Conservation (phyloP, 2,888 invertebrate species). For the Ophion slaviceki region DNA sequence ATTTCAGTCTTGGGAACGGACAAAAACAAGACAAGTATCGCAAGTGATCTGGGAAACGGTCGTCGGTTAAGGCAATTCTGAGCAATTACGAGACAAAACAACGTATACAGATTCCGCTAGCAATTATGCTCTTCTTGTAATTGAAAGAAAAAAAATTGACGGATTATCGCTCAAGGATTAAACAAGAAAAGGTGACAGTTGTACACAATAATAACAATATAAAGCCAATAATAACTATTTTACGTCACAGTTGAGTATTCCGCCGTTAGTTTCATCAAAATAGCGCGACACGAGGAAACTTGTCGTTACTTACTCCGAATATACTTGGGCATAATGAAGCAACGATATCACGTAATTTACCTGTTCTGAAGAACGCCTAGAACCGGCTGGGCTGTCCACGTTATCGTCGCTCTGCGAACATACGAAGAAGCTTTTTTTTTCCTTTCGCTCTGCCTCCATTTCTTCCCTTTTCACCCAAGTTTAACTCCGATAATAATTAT, state of each 20-base stretch:
- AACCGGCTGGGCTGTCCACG: conserved; percentile 85
- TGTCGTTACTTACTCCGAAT: neutral
- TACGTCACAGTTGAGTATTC: neutral
- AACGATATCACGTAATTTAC: conserved; percentile 67
- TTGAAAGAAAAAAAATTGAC: too few species aligned
- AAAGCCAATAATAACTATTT: neutral
- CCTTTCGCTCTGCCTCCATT: neutral
- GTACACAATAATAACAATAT: too few species aligned
- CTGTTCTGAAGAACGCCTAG: conserved; percentile 82
- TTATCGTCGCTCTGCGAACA: conserved; percentile 87
- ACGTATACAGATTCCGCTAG: too few species aligned
- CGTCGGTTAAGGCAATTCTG: too few species aligned
- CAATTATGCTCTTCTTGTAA: too few species aligned
- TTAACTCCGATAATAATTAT: neutral
- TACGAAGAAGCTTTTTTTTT: conserved; percentile 59
- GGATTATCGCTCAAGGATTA: too few species aligned
- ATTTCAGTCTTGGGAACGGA: conserved; percentile 55
- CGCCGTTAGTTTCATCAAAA: neutral
- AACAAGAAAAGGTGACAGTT: too few species aligned
- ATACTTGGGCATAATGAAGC: neutral
- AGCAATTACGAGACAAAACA: too few species aligned
- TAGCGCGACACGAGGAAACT: neutral
- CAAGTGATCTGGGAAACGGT: too few species aligned
- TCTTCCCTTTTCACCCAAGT: conserved; percentile 26
- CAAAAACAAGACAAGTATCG: neutral